Evolutionary conservation across 2,113 vertebrate genomes (phyloP).

Genomic region (Callaeas wilsoni): DNA sequence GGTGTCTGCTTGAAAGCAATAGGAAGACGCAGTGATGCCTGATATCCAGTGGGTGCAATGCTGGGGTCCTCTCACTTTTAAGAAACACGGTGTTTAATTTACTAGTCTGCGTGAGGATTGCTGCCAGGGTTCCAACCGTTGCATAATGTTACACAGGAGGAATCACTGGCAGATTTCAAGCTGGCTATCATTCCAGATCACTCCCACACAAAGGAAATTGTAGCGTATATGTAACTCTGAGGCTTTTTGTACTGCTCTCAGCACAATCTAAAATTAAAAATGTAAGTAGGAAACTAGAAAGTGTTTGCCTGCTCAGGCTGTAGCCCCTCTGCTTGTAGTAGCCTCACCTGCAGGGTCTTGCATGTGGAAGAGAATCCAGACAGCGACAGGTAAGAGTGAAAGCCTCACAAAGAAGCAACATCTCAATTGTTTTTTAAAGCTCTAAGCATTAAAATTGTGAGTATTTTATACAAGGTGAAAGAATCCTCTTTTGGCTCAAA

Average conservation of each 20-base stretch:
- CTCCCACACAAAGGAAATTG: conserved; percentile 57
- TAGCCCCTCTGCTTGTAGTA: neutral
- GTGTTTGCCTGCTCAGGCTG: neutral
- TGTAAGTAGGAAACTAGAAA: neutral
- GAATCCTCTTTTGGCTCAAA: conserved; percentile 49
- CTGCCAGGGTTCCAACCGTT: conserved; percentile 45
- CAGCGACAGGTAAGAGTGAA: conserved; percentile 23
- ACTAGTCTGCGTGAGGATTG: neutral
- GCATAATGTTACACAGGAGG: conserved; percentile 48
- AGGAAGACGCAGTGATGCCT: neutral
- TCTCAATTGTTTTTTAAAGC: neutral
- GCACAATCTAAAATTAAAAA: conserved; percentile 21
- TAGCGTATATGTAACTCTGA: conserved; percentile 16
- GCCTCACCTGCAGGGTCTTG: neutral
- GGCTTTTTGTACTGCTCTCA: conserved; percentile 23
- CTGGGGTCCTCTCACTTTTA: neutral
- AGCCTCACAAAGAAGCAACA: neutral
- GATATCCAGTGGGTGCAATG: neutral
- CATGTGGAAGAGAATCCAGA: neutral
- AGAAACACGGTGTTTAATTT: neutral
- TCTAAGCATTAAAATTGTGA: neutral
- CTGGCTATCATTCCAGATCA: conserved; percentile 52
- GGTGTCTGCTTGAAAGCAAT: neutral
- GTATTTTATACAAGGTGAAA: neutral
- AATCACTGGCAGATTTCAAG: conserved; percentile 42